Evolutionary conservation across 2,888 invertebrate species (phyloP), one percentile per base, ranked within the genome.

Genomic region (Zhengitettix transpicula): DNA sequence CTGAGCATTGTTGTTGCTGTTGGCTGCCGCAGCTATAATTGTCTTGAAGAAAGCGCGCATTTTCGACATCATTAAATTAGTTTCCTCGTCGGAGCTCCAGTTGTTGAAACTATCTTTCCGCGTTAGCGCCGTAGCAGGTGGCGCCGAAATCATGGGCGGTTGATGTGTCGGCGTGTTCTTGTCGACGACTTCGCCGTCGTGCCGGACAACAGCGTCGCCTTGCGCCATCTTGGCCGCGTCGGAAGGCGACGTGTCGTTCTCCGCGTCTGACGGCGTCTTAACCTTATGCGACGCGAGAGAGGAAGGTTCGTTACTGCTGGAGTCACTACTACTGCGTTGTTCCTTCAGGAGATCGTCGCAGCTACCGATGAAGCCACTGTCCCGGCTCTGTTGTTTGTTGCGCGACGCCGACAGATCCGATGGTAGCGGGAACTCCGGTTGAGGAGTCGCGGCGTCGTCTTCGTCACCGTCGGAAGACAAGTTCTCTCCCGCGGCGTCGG

Each of bases 11-110:
- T 16, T 16, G 8, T 1, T 16, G 16, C 65, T 68, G 55, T 74
- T 67, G 53, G 70, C 73, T 74, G 76, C 7, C 17, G 81, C 78
- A 44, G 87, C 87, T n/a, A 92, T 84, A 80, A 93, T 86, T 57
- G 89, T 90, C 73, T 91, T 92, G 73, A 93, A 91, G 72, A 93
- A 91, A 67, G 90, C 89, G 1, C 91, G 78, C 89, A 93, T 90
- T 76, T 91, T 92, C 47, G 87, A 89, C 92, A 93, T 93, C 92
- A 93, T 93, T 54, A 92, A 75, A 72, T 93, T 93, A 3, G 92
- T 93, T 75, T 93, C 93, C 71, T 93, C 93, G 69, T 93, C 92
- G 5, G 91, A 91, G 64, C 90, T 91, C 91, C 92, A 93, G 69
- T 92, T 92, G 71, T 91, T 92, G 74, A 92, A 92, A 71, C 90